Conservation (phyloP, 1,140 invertebrate genomes). For the Nephila pilipes region DNA sequence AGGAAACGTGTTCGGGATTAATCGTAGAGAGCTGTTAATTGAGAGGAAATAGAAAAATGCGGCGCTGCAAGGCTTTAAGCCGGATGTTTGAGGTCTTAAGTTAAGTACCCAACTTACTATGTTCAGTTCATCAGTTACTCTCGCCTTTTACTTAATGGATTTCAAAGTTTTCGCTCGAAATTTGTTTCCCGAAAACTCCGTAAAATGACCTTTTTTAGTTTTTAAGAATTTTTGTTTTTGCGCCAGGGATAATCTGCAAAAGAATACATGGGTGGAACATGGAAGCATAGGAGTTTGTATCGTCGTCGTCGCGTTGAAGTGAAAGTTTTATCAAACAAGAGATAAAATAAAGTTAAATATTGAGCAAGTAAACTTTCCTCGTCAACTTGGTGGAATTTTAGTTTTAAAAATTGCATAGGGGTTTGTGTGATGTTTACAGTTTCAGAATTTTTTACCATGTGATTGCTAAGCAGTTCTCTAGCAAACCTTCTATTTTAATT, state of each 20-base stretch:
- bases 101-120: constrained; percentile 9
- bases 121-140: constrained; percentile 37
- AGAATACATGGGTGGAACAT: neutral
- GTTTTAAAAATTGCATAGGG: too few species aligned
- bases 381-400: neutral
- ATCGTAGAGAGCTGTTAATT: constrained; percentile 53
- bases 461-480: too few species aligned
- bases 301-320: neutral
- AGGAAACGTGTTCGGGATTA: constrained; percentile 52
- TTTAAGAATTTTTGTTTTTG: neutral
- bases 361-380: neutral
- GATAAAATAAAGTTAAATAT: constrained; percentile 9
- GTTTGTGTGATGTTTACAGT: too few species aligned
- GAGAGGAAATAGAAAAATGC: constrained; percentile 66
- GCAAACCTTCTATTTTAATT: too few species aligned
- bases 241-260: neutral
- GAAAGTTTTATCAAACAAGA: neutral
- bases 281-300: neutral
- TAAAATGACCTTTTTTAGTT: neutral
- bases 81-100: constrained; percentile 57
- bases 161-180: constrained; percentile 31
- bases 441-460: too few species aligned
- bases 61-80: constrained; percentile 4
- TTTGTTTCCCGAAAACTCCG: neutral
- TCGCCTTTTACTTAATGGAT: constrained; percentile 53